Conservation (phyloP, 2,113 vertebrate species). For the Cariama cristata region DNA sequence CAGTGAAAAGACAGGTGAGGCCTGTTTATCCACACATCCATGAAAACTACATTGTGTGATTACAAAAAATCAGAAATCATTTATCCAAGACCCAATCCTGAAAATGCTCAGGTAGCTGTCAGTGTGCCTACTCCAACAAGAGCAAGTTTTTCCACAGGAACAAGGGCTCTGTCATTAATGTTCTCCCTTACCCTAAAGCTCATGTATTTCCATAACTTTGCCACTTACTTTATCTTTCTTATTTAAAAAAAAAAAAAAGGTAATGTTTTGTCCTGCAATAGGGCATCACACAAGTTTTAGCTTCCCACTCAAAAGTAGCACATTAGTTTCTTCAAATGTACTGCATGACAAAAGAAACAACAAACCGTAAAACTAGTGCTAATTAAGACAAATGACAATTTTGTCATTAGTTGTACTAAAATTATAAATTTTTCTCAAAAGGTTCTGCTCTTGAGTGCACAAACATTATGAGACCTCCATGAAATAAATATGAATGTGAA, state of each 20-base stretch:
- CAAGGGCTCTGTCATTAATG: background rate
- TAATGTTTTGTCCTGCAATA: background rate
- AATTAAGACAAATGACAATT: background rate
- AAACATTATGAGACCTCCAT: conserved; percentile 69
- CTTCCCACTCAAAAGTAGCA: background rate
- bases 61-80: background rate
- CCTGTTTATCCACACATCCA: background rate
- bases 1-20: background rate
- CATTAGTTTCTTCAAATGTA: background rate
- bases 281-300: background rate
- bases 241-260: background rate
- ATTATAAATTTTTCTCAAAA: background rate
- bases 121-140: background rate
- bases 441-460: conserved; percentile 12
- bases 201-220: background rate
- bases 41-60: background rate
- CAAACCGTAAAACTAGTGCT: background rate
- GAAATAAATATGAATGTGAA: conserved; percentile 66
- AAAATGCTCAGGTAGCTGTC: background rate
- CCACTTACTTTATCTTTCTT: conserved; percentile 4
- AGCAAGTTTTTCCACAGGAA: background rate
- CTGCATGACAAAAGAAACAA: background rate
- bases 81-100: background rate
- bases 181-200: background rate
- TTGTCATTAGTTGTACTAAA: background rate